Evolutionary conservation across 2,797 vertebrate genomes (phyloP).

Genomic region (Eremophila alpestris): DNA sequence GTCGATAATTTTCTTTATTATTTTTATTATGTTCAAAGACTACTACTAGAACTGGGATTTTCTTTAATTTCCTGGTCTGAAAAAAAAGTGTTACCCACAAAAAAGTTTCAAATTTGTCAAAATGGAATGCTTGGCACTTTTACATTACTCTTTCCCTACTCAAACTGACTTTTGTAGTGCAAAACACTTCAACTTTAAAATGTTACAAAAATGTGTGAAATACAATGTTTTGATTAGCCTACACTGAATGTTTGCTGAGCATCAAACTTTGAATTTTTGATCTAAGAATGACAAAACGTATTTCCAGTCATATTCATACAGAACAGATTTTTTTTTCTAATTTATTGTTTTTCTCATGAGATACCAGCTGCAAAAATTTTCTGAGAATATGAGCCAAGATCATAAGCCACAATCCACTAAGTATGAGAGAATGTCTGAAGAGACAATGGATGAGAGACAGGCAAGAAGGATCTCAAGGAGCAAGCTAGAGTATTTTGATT

Average conservation of each 20-base stretch:
- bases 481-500: neutral
- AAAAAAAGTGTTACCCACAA: neutral
- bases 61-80: neutral
- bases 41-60: neutral
- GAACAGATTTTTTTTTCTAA: neutral
- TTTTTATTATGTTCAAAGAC: neutral
- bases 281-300: neutral
- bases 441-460: neutral
- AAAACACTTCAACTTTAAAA: neutral
- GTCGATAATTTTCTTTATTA: neutral
- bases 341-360: neutral
- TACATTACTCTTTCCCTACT: neutral
- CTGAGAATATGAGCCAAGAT: neutral
- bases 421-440: neutral
- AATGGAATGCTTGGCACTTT: neutral
- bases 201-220: neutral
- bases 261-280: neutral
- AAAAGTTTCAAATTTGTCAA: neutral
- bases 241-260: neutral
- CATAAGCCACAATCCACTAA: neutral
- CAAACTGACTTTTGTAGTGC: neutral
- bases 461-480: neutral
- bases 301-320: neutral
- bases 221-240: neutral
- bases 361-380: neutral